These are phyloP conservation scores for Globodera ellingtonae DNA, from an alignment of 1,140 invertebrate genomes.

Conservation along the genomic window DNA sequence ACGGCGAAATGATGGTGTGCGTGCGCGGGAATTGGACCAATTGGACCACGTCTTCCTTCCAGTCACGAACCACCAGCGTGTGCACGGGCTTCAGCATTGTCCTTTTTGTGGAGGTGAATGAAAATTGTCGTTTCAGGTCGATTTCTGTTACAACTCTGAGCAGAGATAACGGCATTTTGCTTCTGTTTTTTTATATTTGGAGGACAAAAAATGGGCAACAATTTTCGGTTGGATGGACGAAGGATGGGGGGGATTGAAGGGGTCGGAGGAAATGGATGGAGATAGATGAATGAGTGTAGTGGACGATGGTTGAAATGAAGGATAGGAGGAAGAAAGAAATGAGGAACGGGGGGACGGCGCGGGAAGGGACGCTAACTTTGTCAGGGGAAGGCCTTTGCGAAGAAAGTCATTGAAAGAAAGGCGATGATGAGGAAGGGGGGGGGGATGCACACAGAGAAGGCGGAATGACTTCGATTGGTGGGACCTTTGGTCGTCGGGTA, in stretches of 20 bases:
- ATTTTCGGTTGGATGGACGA: neutral
- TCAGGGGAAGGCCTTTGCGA: neutral
- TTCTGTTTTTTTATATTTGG: neutral
- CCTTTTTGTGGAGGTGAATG: conserved; percentile 2
- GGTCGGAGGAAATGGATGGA: neutral
- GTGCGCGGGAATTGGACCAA: conserved; percentile 84
- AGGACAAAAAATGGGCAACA: neutral
- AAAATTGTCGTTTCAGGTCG: too few species aligned
- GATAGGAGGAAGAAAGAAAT: too few species aligned
- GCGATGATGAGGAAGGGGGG: too few species aligned
- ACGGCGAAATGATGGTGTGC: conserved; percentile 81
- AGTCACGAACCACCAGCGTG: conserved; percentile 70
- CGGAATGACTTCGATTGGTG: neutral
- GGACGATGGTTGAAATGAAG: too few species aligned
- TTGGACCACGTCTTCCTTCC: conserved; percentile 87
- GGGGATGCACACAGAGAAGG: neutral
- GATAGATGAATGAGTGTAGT: neutral
- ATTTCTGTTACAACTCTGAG: neutral
- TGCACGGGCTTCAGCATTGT: conserved; percentile 14
- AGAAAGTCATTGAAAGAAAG: neutral
- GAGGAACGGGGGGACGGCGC: too few species aligned
- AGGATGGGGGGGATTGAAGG: neutral
- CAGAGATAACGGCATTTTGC: neutral
- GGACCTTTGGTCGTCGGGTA: neutral
- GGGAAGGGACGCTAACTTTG: neutral